phyloP scores from a whole-genome alignment of 2,113 vertebrate species.

The Hymenochirus boettgeri region DNA sequence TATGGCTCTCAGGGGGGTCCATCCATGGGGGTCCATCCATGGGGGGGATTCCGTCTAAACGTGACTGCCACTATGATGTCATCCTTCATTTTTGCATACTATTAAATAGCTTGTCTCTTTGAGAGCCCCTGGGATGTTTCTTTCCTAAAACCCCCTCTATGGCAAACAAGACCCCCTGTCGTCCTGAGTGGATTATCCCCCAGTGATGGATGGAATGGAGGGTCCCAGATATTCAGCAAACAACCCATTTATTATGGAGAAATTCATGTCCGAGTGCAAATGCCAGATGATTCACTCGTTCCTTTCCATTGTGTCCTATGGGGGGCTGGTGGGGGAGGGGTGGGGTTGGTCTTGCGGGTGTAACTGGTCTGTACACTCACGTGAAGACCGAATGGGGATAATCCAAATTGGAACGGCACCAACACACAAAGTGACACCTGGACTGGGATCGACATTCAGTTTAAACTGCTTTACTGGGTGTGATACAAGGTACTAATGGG shows the following conservation, averaged over 20 bases:
- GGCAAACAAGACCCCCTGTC: not conserved
- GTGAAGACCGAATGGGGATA: too few species aligned
- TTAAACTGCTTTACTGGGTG: too few species aligned
- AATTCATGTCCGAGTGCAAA: constrained; percentile 43
- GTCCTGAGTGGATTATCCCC: constrained; percentile 51
- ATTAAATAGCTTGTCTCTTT: not conserved
- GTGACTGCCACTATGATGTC: not conserved
- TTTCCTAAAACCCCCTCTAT: constrained; percentile 26
- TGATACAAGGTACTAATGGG: too few species aligned
- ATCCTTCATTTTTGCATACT: not conserved
- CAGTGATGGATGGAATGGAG: constrained; percentile 59
- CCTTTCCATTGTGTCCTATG: constrained; percentile 36
- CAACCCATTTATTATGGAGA: constrained; percentile 60
- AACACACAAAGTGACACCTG: too few species aligned
- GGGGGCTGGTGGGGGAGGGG: constrained; percentile 27
- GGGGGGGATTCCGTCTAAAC: not conserved
- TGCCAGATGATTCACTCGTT: constrained; percentile 43
- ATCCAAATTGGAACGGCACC: too few species aligned
- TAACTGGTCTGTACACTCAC: too few species aligned
- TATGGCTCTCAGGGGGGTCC: too few species aligned
- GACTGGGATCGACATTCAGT: too few species aligned
- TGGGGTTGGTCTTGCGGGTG: too few species aligned
- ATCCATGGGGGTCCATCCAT: too few species aligned
- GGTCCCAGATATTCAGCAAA: constrained; percentile 60
- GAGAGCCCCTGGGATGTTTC: too few species aligned